Evolutionary conservation across 2,888 invertebrate genomes (phyloP).

Genomic region (Tachystola acroxantha): DNA sequence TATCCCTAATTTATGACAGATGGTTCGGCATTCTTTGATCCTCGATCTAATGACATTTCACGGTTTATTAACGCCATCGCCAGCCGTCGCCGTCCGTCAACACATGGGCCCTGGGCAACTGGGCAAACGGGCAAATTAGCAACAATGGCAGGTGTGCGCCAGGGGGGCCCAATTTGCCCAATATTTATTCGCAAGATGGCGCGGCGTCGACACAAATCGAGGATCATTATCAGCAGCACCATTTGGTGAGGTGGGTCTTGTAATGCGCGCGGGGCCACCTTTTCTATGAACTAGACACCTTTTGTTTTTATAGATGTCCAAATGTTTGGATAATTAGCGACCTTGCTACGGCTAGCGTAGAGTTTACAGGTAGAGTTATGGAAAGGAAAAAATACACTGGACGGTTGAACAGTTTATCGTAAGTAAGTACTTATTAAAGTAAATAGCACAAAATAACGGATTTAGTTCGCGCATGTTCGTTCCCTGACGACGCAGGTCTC

Average conservation of each 20-base stretch:
- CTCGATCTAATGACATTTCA: conserved; percentile 53
- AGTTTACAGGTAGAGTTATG: no score
- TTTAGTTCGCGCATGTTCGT: no score
- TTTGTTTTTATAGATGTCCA: background rate
- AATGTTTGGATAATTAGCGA: no score
- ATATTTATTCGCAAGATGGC: conserved; percentile 72
- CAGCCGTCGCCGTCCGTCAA: conserved; percentile 32
- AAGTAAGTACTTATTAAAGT: no score
- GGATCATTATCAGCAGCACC: conserved; percentile 50
- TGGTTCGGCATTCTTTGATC: conserved; percentile 33
- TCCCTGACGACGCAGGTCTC: no score
- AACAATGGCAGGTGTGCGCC: conserved; percentile 56
- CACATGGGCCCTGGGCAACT: conserved; percentile 35
- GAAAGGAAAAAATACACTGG: no score
- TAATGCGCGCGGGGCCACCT: conserved; percentile 38
- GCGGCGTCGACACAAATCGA: conserved; percentile 62
- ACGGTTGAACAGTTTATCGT: no score
- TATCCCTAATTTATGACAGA: conserved; percentile 16
- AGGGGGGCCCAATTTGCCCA: conserved; percentile 66
- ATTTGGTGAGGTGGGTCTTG: conserved; percentile 61
- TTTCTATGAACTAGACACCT: conserved; percentile 3
- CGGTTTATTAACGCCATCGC: conserved; percentile 35
- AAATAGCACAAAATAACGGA: no score
- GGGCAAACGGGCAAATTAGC: conserved; percentile 26
- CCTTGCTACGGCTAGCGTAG: no score